phyloP scores from a whole-genome alignment of 2,113 vertebrate genomes.

The Tragelaphus scriptus region DNA sequence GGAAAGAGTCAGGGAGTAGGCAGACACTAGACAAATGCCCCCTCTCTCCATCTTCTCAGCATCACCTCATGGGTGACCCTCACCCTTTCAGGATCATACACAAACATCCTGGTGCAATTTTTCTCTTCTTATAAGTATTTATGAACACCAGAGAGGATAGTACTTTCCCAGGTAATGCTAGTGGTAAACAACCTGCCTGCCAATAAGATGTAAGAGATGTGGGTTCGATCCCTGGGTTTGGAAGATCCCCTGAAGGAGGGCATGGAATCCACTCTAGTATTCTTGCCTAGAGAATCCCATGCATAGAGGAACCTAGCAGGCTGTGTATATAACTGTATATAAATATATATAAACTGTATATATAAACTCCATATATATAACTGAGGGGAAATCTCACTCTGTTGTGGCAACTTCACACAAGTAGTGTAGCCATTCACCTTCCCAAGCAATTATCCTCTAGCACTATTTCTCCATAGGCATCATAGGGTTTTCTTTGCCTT shows the following conservation, averaged over 20 bases:
- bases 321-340: background rate
- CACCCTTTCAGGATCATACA: background rate
- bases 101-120: background rate
- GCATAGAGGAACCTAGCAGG: background rate
- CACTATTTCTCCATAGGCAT: background rate
- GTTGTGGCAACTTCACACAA: background rate
- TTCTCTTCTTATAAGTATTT: background rate
- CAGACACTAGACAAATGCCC: background rate
- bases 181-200: background rate
- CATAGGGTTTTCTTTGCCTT: background rate
- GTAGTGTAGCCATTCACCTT: background rate
- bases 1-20: background rate
- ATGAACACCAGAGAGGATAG: background rate
- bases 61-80: background rate
- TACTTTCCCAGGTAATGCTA: background rate
- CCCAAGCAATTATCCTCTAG: background rate
- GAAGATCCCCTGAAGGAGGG: background rate
- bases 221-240: accelerated
- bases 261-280: background rate
- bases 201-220: background rate
- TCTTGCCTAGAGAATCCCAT: background rate
- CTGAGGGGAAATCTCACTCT: background rate
- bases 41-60: background rate
- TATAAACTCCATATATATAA: background rate
- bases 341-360: background rate